Evolutionary conservation across 2,888 invertebrate genomes (phyloP).

Genomic region (Schizotus pectinicornis): DNA sequence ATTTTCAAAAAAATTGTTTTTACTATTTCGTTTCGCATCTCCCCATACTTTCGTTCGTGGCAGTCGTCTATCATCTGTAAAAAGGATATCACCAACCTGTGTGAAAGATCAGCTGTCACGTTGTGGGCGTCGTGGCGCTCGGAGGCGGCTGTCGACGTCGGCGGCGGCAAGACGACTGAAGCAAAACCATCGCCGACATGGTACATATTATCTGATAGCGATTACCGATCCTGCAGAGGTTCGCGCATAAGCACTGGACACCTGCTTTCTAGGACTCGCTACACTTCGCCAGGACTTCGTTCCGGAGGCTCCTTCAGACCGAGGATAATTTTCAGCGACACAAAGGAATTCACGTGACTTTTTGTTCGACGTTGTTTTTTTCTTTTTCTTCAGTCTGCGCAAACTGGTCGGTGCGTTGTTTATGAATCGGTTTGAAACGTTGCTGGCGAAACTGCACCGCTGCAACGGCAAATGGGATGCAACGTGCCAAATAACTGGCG

Average conservation of each 20-base stretch:
- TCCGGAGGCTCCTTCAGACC: constrained; percentile 26
- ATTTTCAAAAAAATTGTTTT: not conserved
- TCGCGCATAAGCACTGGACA: constrained; percentile 57
- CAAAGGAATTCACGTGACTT: constrained; percentile 27
- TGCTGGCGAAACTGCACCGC: not conserved
- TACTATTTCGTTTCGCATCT: not conserved
- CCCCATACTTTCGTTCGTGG: not conserved
- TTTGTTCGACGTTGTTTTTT: constrained; percentile 10
- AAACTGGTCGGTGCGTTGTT: constrained; percentile 34
- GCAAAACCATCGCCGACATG: constrained; percentile 50
- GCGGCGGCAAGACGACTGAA: constrained; percentile 48
- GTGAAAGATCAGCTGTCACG: constrained; percentile 25
- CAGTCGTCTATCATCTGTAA: too few species aligned
- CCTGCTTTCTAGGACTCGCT: constrained; percentile 44
- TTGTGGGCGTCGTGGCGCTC: constrained; percentile 26
- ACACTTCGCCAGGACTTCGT: constrained; percentile 33
- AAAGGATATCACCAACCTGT: constrained; percentile 26
- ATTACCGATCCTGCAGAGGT: constrained; percentile 54
- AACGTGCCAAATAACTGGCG: not conserved
- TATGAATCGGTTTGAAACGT: constrained; percentile 23
- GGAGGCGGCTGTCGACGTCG: constrained; percentile 35
- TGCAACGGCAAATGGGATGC: not conserved
- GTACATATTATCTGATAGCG: constrained; percentile 56
- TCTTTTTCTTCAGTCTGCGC: constrained; percentile 32
- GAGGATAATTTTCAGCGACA: constrained; percentile 31